Base-by-base conservation (phyloP, 2,113 vertebrate genomes). In the Mesitornis unicolor region DNA sequence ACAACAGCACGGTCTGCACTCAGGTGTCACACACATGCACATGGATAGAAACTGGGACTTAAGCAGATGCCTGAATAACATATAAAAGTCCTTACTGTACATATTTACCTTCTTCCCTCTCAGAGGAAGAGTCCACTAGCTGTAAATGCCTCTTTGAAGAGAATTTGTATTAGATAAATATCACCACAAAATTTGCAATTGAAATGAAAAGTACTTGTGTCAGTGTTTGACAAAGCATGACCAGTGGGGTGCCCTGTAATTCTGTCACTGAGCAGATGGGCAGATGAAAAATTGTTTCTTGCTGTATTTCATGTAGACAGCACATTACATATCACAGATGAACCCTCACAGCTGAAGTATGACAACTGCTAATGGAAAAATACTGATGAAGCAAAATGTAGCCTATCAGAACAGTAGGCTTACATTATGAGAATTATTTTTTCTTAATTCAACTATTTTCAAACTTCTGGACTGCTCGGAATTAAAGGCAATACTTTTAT, bases 191-290 rank as follows among this genome's bases (percentile, higher is more conserved):
- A 96, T 87, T 80, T 96, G 56, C 77, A 88, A 88, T 93, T 93
- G 51, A 83, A 26, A 88, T 80, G 2, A 22, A 33, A 84, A 86
- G 11, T 40, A 51, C 53, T 77, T n/a, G 36, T 65, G 90, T 85
- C 57, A 83, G 67, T 92, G 54, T 77, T 93, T 90, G 74, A 84
- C 76, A 87, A 86, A 93, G 64, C 69, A 82, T 47, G 84, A 84
- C 42, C 84, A 65, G 57, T 90, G 60, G 90, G 92, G n/a, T 36
- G 60, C 74, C 84, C 54, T 95, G 51, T 84, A 73, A 92, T 95
- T 71, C 79, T 91, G 84, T 76, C 90, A 73, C 36, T 60, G 77
- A 93, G 63, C 95, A 97, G 92, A 95, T 95, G 95, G 94, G 82
- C 42, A 89, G 57, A 89, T 79, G 76, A 94, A 84, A 28, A 60